phyloP scores from a whole-genome alignment of 1,140 invertebrate genomes.

The Charaxes varanes region DNA sequence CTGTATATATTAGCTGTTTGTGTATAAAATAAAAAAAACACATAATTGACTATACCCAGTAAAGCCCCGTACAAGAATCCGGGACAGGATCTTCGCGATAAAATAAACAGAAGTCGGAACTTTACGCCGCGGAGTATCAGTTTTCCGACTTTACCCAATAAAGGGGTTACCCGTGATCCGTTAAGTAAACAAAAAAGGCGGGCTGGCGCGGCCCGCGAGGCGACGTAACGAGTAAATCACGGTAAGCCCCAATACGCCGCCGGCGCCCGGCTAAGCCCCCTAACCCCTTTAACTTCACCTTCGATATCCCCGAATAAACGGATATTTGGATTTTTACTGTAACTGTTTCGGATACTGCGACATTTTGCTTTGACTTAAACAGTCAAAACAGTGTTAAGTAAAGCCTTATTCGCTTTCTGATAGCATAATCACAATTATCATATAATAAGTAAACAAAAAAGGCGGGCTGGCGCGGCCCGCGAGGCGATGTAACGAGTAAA shows the following conservation, averaged over 20 bases:
- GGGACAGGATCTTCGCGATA: too few relatives aligned
- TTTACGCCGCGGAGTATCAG: constrained; percentile 60
- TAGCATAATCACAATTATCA: too few relatives aligned
- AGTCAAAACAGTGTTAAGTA: too few relatives aligned
- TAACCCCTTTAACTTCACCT: constrained; percentile 17
- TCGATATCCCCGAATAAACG: constrained; percentile 24
- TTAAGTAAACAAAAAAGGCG: constrained; percentile 68
- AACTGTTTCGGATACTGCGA: too few relatives aligned
- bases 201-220: constrained; percentile 39
- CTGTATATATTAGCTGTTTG: too few relatives aligned
- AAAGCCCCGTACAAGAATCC: too few relatives aligned
- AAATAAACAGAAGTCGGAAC: constrained; percentile 22
- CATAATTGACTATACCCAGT: too few relatives aligned
- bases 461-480: constrained; percentile 38
- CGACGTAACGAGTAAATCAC: constrained; percentile 67
- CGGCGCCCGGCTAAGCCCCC: constrained; percentile 17
- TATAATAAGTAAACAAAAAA: constrained; percentile 72
- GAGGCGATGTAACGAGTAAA: constrained; percentile 63
- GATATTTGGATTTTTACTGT: constrained; percentile 9
- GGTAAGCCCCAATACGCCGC: constrained; percentile 22
- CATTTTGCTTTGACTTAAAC: too few relatives aligned
- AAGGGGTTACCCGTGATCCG: constrained; percentile 63
- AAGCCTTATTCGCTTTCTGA: too few relatives aligned
- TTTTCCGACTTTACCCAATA: constrained; percentile 66
- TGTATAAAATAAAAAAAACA: too few relatives aligned